Conservation (phyloP, 2,797 vertebrate species). For the Clarias fuscus region DNA sequence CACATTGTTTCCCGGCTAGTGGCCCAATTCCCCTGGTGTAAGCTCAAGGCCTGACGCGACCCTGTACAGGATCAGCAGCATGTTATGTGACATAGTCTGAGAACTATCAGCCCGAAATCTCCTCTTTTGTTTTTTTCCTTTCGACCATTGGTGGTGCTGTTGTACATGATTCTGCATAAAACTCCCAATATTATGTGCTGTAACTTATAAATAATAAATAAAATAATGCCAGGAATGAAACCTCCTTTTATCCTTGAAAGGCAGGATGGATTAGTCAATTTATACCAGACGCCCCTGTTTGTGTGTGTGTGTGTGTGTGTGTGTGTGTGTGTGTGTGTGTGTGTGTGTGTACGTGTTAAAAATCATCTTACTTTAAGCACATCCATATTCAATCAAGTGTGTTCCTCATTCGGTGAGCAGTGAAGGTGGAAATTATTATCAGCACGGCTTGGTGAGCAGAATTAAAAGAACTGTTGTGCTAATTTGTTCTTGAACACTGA, state of each 20-base stretch:
- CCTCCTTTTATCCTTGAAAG: not conserved
- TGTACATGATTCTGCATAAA: not conserved
- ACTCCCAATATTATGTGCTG: too few species aligned
- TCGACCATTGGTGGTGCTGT: not conserved
- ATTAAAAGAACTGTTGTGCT: constrained; percentile 41
- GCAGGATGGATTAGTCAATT: not conserved
- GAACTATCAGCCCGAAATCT: not conserved
- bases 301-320: constrained; percentile 8
- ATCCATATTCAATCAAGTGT: constrained; percentile 3
- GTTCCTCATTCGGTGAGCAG: constrained; percentile 8
- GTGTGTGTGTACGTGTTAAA: not conserved
- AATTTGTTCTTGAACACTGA: constrained; percentile 51
- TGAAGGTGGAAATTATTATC: constrained; percentile 46
- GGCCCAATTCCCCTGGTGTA: too few species aligned
- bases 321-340: not conserved
- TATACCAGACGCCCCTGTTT: not conserved
- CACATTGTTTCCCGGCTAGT: too few species aligned
- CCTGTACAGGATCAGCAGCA: too few species aligned
- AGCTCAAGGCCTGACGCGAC: too few species aligned
- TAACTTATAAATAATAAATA: not conserved
- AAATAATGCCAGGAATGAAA: not conserved
- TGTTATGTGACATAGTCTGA: not conserved
- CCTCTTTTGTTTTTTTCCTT: not conserved
- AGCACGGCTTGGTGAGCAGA: constrained; percentile 47
- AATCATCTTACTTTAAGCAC: constrained; percentile 10